Base-by-base conservation (phyloP, 2,113 vertebrate species). In the Vulpes lagopus region DNA sequence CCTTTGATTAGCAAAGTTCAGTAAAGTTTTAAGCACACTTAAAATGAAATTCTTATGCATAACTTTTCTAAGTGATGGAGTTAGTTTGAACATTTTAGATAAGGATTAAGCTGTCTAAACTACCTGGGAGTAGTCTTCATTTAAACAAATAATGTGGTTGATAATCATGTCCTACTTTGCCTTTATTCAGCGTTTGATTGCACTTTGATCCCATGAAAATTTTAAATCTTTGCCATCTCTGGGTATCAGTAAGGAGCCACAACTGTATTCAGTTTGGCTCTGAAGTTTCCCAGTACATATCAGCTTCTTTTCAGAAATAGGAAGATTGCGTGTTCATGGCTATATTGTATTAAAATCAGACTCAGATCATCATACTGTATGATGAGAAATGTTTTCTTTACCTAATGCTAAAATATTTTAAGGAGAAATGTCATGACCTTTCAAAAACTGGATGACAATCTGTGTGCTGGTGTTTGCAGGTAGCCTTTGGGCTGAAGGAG, bases 101-200 rank as follows among this genome's bases (percentile, higher is more conserved):
- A 15, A 38, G 27, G 25, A 80, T 94, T 76, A 92, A 82, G 16
- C 20, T 94, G n/a, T 92, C 49, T 78, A 53, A 78, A 85, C 83
- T 80, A 88, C 11, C 12, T 89, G 49, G 17, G 3, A 51, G 30
- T 76, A 51, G 51, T 80, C 25, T 88, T 96, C 15, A 51, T 91
- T 7, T 95, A 69, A 95, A 80, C 51, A 92, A 60, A 60, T 17
- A 86, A 3, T 79, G 20, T 90, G 55, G 30, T 89, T 93, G 67
- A 60, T 93, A 76, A 64, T 96, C 35, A 19, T 95, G 62, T 89
- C n/a, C 35, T 91, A 3, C 8, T 96, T 94, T 82, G 76, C 81
- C 95, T 98, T 95, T 94, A 80, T 73, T 84, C 20, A 69, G 60
- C n/a, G 79, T 94, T 88, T 96, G 32, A 15, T 97, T 97, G 73